Evolutionary conservation across 2,888 invertebrate species (phyloP).

Genomic region (Lycaena phlaeas): DNA sequence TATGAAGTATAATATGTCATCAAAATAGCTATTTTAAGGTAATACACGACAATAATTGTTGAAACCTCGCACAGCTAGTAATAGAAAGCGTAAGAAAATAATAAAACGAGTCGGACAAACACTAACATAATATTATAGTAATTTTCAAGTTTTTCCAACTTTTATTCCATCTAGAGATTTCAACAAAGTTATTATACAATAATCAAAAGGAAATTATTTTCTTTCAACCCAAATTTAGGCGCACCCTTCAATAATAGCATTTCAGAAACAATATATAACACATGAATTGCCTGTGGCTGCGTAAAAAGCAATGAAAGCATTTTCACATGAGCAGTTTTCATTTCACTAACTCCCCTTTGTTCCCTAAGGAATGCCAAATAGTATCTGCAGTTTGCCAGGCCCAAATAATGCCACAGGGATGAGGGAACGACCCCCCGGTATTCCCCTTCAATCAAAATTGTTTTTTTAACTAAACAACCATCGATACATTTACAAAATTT

Average conservation of each 20-base stretch:
- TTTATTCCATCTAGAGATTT: conserved; percentile 4
- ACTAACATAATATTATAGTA: no score
- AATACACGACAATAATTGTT: no score
- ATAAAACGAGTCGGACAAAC: no score
- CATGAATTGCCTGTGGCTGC: conserved; percentile 65
- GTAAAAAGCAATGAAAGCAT: conserved; percentile 69
- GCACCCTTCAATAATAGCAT: conserved; percentile 32
- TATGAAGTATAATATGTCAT: no score
- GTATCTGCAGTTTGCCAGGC: conserved; percentile 48
- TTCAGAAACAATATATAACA: conserved; percentile 51
- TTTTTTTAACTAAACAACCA: conserved; percentile 28
- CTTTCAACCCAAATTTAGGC: conserved; percentile 11
- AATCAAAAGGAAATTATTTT: conserved; percentile 16
- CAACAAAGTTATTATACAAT: neutral
- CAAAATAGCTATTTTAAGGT: no score
- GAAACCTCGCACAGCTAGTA: no score
- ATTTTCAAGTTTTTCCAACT: no score
- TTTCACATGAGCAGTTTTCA: conserved; percentile 68
- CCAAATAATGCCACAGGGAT: conserved; percentile 52
- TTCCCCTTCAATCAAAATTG: conserved; percentile 30
- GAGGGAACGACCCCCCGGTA: conserved; percentile 33
- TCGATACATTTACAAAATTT: conserved; percentile 15
- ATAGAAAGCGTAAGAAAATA: no score
- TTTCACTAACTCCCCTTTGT: conserved; percentile 52
- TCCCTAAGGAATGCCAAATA: conserved; percentile 64